phyloP scores from a whole-genome alignment of 2,113 vertebrate species.

The Cebidichthys violaceus region DNA sequence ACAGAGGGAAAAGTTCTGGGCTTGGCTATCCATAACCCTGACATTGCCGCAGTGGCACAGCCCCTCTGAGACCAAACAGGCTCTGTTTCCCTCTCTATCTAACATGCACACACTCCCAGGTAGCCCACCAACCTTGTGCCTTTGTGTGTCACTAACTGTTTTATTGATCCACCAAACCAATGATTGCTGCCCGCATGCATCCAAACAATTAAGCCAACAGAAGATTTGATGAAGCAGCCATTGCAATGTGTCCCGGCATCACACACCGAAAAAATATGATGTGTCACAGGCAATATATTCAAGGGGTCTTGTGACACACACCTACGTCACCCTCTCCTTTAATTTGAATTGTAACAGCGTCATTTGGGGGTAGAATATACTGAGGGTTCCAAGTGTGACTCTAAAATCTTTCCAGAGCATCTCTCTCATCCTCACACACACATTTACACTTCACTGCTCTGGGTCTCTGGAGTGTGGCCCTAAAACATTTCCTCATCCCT shows the following conservation, averaged over 20 bases:
- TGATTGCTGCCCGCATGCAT: constrained; percentile 11
- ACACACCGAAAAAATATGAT: constrained; percentile 10
- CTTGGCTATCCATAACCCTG: constrained; percentile 46
- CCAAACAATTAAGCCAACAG: constrained; percentile 32
- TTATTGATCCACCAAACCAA: constrained; percentile 20
- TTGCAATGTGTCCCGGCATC: background rate
- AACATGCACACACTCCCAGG: background rate
- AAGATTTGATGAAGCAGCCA: constrained; percentile 24
- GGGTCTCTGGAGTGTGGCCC: constrained; percentile 61
- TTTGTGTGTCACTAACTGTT: background rate
- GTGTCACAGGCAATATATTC: constrained; percentile 31
- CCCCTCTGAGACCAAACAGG: constrained; percentile 31
- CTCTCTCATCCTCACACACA: constrained; percentile 37
- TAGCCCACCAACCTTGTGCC: background rate
- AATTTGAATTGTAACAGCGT: constrained; percentile 63
- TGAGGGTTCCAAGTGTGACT: constrained; percentile 58
- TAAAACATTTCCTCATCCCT: constrained; percentile 77
- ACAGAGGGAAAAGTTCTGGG: background rate
- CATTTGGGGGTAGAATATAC: constrained; percentile 66
- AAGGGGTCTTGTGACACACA: constrained; percentile 32
- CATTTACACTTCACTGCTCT: constrained; percentile 22
- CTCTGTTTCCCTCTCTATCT: background rate
- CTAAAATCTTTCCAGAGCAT: constrained; percentile 70
- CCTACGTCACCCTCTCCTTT: constrained; percentile 31
- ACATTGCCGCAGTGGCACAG: constrained; percentile 31